These are phyloP conservation scores for Berghia stephanieae DNA, from an alignment of 1,140 invertebrate genomes.

Conservation along the genomic window DNA sequence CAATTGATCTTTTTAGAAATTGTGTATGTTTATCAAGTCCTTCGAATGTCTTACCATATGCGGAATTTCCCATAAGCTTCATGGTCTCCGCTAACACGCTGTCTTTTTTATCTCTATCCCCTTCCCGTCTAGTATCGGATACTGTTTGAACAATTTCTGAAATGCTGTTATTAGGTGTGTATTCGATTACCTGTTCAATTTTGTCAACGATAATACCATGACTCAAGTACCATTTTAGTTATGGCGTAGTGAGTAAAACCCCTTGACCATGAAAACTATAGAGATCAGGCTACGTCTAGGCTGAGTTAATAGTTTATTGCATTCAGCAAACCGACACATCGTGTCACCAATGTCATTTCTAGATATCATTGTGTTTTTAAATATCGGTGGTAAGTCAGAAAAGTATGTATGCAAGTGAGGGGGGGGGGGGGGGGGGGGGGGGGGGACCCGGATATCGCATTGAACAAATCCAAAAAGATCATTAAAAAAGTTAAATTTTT, in stretches of 20 bases:
- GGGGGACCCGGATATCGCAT: slow-evolving; percentile 34
- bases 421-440: too few species aligned
- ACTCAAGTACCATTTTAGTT: slow-evolving; percentile 42
- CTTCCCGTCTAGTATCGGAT: slow-evolving; percentile 34
- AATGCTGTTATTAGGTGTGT: slow-evolving; percentile 32
- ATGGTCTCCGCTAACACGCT: slow-evolving; percentile 43
- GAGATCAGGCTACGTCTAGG: slow-evolving; percentile 37
- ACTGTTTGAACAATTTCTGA: slow-evolving; percentile 36
- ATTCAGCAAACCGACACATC: slow-evolving; percentile 35
- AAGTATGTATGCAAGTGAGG: slow-evolving; percentile 32
- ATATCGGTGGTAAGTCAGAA: slow-evolving; percentile 36
- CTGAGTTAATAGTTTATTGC: slow-evolving; percentile 28
- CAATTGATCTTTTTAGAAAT: background rate
- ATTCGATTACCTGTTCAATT: slow-evolving; percentile 46
- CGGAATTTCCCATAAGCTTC: slow-evolving; percentile 38
- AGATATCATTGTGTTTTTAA: slow-evolving; percentile 34
- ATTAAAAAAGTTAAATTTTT: too few species aligned
- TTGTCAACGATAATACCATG: slow-evolving; percentile 40
- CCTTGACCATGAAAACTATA: slow-evolving; percentile 35
- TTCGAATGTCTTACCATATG: slow-evolving; percentile 36
- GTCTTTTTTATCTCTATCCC: slow-evolving; percentile 33
- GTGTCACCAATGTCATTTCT: slow-evolving; percentile 34
- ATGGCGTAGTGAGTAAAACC: slow-evolving; percentile 39
- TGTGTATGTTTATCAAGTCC: slow-evolving; percentile 35
- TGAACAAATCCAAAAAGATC: slow-evolving; percentile 37